phyloP scores from a whole-genome alignment of 2,113 vertebrate species.

The Lepus timidus region DNA sequence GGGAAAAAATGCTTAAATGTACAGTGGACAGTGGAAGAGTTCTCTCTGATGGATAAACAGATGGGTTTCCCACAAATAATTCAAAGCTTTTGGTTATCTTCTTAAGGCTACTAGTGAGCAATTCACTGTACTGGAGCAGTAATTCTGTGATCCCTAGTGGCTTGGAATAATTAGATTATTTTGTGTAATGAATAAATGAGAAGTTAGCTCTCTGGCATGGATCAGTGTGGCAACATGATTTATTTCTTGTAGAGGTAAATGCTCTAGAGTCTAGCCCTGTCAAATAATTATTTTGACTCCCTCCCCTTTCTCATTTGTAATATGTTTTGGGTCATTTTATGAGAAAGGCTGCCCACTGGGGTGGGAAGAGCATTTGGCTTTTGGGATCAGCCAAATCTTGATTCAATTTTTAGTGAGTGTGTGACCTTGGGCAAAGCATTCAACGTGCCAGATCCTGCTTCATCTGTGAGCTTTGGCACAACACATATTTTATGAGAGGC shows the following conservation, averaged over 20 bases:
- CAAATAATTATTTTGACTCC: constrained; percentile 68
- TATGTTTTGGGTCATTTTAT: constrained; percentile 57
- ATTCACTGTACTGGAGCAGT: constrained; percentile 42
- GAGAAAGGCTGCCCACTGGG: constrained; percentile 32
- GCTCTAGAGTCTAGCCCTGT: constrained; percentile 55
- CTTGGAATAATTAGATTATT: constrained; percentile 79
- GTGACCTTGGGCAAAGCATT: constrained; percentile 59
- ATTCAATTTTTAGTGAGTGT: constrained; percentile 55
- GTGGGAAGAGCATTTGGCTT: constrained; percentile 43
- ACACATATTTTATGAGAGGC: not conserved
- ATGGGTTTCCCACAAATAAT: constrained; percentile 61
- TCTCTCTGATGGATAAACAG: constrained; percentile 1
- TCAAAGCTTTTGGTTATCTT: constrained; percentile 54
- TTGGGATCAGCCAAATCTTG: constrained; percentile 61
- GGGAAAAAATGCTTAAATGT: not conserved
- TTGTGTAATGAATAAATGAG: constrained; percentile 71
- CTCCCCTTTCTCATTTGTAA: constrained; percentile 63
- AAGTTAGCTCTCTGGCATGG: constrained; percentile 69
- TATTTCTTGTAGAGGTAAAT: constrained; percentile 74
- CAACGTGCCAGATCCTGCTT: not conserved
- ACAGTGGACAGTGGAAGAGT: not conserved
- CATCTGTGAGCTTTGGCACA: not conserved
- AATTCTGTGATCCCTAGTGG: constrained; percentile 65
- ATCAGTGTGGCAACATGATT: constrained; percentile 70
- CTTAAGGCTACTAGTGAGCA: constrained; percentile 54